These are phyloP conservation scores for Cheirogaleus major DNA, from an alignment of 2,797 vertebrate species.

Conservation along the genomic window DNA sequence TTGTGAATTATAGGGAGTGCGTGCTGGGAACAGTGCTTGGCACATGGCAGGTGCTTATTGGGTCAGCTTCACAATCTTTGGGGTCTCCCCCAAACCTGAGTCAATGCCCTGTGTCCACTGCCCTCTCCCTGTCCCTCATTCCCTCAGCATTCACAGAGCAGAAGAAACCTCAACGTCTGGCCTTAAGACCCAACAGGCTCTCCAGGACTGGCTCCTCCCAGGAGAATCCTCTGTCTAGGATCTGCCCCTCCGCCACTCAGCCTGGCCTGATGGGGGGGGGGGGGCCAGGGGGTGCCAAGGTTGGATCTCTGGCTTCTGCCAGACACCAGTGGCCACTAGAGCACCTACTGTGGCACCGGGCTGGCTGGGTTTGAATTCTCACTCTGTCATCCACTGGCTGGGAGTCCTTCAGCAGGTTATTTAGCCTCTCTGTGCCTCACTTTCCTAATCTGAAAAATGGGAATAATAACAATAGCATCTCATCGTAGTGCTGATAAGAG, in stretches of 20 bases:
- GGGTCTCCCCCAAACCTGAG: not conserved
- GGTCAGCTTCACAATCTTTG: not conserved
- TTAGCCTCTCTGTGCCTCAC: not conserved
- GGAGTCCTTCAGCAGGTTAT: not conserved
- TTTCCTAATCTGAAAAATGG: slow-evolving; percentile 39
- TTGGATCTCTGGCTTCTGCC: not conserved
- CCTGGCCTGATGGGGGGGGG: not conserved
- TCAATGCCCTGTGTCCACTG: not conserved
- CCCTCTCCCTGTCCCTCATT: not conserved
- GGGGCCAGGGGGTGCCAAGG: not conserved
- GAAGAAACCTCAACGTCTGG: not conserved
- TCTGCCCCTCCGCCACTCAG: not conserved
- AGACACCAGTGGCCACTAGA: not conserved
- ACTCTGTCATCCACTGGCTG: not conserved
- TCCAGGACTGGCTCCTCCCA: not conserved
- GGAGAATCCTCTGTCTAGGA: not conserved
- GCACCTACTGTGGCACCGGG: not conserved
- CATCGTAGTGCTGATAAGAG: not conserved
- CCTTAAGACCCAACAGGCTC: not conserved
- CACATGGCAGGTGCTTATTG: not conserved
- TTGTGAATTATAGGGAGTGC: not conserved
- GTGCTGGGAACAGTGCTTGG: not conserved
- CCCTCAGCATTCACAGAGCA: not conserved
- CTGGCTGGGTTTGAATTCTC: not conserved
- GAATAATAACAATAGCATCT: not conserved